Conservation (phyloP, 2,797 vertebrate species). For the Pseudomugil gertrudae region DNA sequence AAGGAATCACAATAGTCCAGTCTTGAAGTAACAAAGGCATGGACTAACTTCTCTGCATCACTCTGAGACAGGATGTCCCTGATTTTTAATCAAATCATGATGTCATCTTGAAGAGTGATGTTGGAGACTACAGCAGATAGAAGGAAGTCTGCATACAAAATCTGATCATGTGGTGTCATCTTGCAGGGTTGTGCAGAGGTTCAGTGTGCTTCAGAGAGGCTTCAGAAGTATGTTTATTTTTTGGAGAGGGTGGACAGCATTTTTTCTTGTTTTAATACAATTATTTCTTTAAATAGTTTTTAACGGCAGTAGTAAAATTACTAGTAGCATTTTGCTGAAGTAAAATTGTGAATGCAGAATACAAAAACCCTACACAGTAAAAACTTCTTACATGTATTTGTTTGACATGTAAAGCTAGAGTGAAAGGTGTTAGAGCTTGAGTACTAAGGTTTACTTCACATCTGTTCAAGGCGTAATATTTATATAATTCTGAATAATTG, state of each 20-base stretch:
- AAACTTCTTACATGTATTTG: neutral
- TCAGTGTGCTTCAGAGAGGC: neutral
- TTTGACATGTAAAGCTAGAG: neutral
- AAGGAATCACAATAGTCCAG: too few relatives aligned
- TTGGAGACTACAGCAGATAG: neutral
- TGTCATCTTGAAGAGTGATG: neutral
- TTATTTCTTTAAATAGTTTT: neutral
- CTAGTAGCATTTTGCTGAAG: neutral
- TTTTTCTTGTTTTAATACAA: neutral
- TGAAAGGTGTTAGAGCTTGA: neutral
- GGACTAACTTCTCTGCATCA: too few relatives aligned
- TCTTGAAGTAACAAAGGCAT: too few relatives aligned
- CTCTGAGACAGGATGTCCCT: too few relatives aligned
- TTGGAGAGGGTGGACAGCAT: neutral
- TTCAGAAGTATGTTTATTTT: too few relatives aligned
- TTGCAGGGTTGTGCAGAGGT: neutral
- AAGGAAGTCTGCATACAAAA: neutral
- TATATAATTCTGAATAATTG: neutral
- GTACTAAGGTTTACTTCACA: neutral
- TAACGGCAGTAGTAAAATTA: neutral
- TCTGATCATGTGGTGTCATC: neutral
- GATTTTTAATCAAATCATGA: too few relatives aligned
- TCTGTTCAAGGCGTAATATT: conserved; percentile 1
- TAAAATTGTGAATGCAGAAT: neutral
- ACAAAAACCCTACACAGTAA: neutral